These are phyloP conservation scores for Acholoe squamosa DNA, from an alignment of 2,888 invertebrate genomes.

Conservation along the genomic window DNA sequence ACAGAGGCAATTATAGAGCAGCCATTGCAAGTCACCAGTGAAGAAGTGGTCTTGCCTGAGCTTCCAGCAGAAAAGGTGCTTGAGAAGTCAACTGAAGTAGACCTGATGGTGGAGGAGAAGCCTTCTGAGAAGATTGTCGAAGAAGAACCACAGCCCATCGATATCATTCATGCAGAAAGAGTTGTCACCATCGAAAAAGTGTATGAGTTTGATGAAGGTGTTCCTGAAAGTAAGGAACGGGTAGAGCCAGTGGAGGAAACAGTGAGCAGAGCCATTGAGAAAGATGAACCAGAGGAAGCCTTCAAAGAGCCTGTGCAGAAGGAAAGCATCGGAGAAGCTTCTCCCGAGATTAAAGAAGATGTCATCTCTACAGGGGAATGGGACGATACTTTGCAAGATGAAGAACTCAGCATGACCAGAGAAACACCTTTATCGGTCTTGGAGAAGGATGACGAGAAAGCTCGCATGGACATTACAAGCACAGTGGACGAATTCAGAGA, in stretches of 20 bases:
- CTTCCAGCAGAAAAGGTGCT: neutral
- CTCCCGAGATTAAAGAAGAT: neutral
- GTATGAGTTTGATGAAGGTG: neutral
- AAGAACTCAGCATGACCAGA: neutral
- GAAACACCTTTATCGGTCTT: neutral
- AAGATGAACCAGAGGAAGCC: neutral
- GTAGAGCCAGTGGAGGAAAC: neutral
- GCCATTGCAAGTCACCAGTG: neutral
- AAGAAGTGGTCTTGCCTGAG: neutral
- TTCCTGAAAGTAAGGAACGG: neutral
- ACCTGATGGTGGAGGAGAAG: neutral
- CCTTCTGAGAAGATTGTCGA: neutral
- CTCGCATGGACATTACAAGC: neutral
- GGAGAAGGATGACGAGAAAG: neutral
- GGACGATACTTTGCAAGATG: neutral
- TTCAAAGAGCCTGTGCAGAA: neutral
- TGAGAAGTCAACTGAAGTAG: neutral
- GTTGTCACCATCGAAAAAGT: neutral
- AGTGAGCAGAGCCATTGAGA: neutral
- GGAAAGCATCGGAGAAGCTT: neutral
- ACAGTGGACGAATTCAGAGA: neutral
- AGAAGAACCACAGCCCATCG: neutral
- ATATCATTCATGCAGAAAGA: neutral
- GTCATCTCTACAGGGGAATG: neutral
- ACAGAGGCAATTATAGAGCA: neutral